These are phyloP conservation scores for Myotis myotis DNA, from an alignment of 2,797 vertebrate species.

Conservation along the genomic window DNA sequence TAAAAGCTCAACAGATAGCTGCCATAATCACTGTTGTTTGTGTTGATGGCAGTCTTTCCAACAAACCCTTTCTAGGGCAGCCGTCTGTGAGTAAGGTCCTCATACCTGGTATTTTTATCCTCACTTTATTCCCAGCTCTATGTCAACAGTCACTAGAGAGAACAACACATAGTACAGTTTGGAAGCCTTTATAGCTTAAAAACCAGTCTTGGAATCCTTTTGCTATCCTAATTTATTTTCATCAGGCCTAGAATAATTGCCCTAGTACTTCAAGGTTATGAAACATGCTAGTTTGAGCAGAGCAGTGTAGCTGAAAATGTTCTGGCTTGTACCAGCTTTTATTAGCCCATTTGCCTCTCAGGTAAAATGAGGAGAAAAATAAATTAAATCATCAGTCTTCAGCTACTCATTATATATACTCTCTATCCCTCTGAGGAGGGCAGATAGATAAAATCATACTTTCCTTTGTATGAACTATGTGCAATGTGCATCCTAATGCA, in stretches of 20 bases:
- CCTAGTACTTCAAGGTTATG: not conserved
- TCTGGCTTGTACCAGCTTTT: not conserved
- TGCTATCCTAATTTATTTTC: not conserved
- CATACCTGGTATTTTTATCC: not conserved
- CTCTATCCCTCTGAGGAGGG: not conserved
- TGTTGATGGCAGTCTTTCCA: too few species aligned
- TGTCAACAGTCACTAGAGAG: not conserved
- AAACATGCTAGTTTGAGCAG: not conserved
- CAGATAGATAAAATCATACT: not conserved
- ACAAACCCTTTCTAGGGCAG: not conserved
- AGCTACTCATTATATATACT: not conserved
- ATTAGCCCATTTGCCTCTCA: not conserved
- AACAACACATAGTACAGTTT: fast-evolving
- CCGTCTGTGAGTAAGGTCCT: not conserved
- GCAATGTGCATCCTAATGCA: not conserved
- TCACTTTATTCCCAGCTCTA: not conserved
- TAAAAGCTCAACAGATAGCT: too few species aligned
- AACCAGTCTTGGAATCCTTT: not conserved
- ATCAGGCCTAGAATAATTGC: not conserved
- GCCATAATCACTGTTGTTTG: fast-evolving
- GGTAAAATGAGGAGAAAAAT: constrained; percentile 30
- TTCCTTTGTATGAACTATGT: not conserved
- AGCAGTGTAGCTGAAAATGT: not conserved
- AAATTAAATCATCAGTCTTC: not conserved
- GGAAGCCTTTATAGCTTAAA: not conserved